Conservation (phyloP, 2,888 invertebrate genomes). For the Pseudococcus jackbeardsleyi region DNA sequence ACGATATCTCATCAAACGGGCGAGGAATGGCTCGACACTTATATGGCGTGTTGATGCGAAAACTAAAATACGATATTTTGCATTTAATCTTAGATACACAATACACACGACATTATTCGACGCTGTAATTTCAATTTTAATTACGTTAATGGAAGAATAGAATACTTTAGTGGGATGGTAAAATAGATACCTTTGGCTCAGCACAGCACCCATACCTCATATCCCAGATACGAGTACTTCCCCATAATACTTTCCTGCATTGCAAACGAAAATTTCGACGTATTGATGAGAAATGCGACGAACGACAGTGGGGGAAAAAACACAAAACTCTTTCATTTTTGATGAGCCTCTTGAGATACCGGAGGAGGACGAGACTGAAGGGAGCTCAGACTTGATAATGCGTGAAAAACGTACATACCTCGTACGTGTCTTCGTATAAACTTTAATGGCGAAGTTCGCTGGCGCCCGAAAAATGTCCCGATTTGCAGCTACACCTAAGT, state of each 20-base stretch:
- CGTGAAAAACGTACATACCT: slow-evolving; percentile 7
- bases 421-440: background rate
- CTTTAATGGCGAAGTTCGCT: slow-evolving; percentile 31
- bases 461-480: background rate
- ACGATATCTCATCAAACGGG: background rate
- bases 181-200: background rate
- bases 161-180: background rate
- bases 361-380: background rate
- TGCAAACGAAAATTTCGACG: slow-evolving; percentile 3
- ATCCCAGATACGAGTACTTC: background rate
- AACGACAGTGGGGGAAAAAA: background rate
- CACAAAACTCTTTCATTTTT: slow-evolving; percentile 35
- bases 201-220: background rate
- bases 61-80: slow-evolving; percentile 22
- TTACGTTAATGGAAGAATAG: slow-evolving; percentile 44
- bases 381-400: background rate
- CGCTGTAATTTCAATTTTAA: slow-evolving; percentile 11
- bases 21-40: background rate
- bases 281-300: slow-evolving; percentile 23
- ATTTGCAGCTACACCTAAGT: background rate
- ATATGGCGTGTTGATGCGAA: slow-evolving; percentile 38
- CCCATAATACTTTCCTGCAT: background rate
- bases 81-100: slow-evolving; percentile 10
- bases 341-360: slow-evolving; percentile 32
- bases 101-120: background rate